Evolutionary conservation across 2,113 vertebrate species (phyloP), one percentile per base, ranked within the genome.

Genomic region (Actenoides lindsayi): DNA sequence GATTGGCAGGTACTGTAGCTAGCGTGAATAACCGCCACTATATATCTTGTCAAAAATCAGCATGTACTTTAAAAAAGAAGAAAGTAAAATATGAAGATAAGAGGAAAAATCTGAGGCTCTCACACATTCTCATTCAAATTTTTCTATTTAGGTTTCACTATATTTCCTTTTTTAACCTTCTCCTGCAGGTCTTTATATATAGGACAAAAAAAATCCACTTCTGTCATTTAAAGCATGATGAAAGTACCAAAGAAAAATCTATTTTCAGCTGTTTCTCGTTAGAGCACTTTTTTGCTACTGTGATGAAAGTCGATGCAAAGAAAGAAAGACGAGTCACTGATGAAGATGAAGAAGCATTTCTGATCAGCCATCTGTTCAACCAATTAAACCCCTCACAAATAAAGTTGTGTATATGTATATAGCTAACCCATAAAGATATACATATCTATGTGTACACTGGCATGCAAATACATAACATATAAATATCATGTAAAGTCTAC

Each of bases 31-130:
- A 94, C 96, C 74, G 89, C 71, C 63, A 83, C 96, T 85, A 76
- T 94, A 96, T 91, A 96, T 96, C 98, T 97, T 98, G 98, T 98
- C 98, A 97, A 96, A 98, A 98, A 96, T 96, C 98, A 97, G 96
- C 91, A 51, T 51, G 81, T 94, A 86, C 71, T 78, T 98, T 97
- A 95, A 95, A 94, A 96, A 93, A 89, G 96, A 98, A 97, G 93
- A 97, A 97, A 97, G 96, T 95, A 91, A 94, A 98, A 97, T 97
- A 94, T 63, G 51, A 95, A 96, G 87, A 97, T 97, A 94, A 95
- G 96, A 98, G 93, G 97, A 96, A 96, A 87, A 90, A 97, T 97
- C 96, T 81, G 90, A 83, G 39, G 83, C 85, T 95, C 82, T 83
- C 95, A 96, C 80, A 85, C 90, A 96, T 96, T 96, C 97, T 94